phyloP scores from a whole-genome alignment of 2,113 vertebrate genomes.

The Oxyura jamaicensis region DNA sequence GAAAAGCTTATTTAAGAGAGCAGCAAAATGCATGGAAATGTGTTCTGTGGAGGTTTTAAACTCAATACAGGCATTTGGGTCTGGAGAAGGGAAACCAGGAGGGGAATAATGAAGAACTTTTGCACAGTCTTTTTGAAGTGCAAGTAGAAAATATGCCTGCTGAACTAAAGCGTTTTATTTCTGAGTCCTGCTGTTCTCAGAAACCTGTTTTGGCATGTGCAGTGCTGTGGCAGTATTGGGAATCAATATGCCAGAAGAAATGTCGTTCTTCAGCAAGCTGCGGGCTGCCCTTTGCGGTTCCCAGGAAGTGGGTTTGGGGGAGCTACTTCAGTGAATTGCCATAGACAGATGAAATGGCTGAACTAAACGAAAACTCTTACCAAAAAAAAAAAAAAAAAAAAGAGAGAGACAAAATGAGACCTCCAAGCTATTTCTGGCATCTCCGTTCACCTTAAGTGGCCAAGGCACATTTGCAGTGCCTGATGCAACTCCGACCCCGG shows the following conservation, averaged over 20 bases:
- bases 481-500: background rate
- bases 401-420: background rate
- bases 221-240: background rate
- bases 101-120: background rate
- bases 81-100: background rate
- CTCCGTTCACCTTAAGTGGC: background rate
- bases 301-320: background rate
- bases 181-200: background rate
- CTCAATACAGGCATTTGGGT: background rate
- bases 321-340: background rate
- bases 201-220: background rate
- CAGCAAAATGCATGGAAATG: background rate
- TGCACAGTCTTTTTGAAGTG: background rate
- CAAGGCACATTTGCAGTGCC: background rate
- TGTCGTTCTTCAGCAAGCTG: background rate
- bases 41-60: background rate
- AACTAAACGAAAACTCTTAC: background rate
- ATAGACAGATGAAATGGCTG: background rate
- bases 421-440: background rate
- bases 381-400: background rate
- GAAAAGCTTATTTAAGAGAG: background rate
- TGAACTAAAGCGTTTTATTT: background rate
- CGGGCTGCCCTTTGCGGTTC: background rate
- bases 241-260: background rate
- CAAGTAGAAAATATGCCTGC: background rate